These are phyloP conservation scores for Anoncus sp. DNA, from an alignment of 2,888 invertebrate genomes.

Conservation along the genomic window DNA sequence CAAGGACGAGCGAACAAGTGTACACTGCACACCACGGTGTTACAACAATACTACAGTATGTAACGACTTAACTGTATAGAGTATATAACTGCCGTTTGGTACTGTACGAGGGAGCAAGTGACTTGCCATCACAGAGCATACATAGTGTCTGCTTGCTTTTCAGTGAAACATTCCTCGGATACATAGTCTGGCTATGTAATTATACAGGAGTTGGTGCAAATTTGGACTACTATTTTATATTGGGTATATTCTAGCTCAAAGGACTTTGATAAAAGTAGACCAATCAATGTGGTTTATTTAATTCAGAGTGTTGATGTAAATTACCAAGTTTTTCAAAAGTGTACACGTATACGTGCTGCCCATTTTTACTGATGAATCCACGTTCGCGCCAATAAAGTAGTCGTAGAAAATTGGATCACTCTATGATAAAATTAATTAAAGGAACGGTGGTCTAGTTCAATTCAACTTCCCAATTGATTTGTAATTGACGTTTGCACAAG, in stretches of 20 bases:
- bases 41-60: constrained; percentile 33
- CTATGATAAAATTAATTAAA: no score
- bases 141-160: constrained; percentile 31
- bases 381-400: no score
- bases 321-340: no score
- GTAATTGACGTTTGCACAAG: no score
- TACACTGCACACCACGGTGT: constrained; percentile 39
- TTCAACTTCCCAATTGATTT: no score
- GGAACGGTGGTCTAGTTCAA: no score
- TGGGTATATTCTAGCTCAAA: not conserved
- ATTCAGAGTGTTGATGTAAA: no score
- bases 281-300: no score
- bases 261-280: no score
- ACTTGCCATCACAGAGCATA: constrained; percentile 33
- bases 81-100: constrained; percentile 21
- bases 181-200: constrained; percentile 23
- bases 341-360: no score
- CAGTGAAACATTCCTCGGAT: constrained; percentile 13
- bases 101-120: constrained; percentile 10
- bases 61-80: constrained; percentile 1
- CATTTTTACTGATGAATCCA: no score
- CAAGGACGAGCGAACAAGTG: constrained; percentile 34
- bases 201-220: not conserved
- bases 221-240: not conserved
- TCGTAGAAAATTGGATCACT: no score